Evolutionary conservation across 2,797 vertebrate genomes (phyloP).

Genomic region (Cygnus olor): DNA sequence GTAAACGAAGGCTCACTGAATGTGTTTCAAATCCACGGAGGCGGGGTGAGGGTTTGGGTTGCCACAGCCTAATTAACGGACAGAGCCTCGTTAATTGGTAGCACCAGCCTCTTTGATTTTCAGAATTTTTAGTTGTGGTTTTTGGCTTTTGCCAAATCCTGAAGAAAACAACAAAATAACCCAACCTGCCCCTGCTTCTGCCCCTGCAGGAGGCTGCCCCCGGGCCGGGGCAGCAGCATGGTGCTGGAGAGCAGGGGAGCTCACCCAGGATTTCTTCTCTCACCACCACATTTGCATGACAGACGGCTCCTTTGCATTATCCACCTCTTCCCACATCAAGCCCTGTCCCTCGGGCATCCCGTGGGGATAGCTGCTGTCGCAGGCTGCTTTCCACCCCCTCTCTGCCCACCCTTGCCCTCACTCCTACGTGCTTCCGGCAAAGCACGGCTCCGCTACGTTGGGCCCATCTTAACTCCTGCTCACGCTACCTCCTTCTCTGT

Average conservation of each 20-base stretch:
- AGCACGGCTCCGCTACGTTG: not conserved
- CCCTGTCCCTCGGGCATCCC: not conserved
- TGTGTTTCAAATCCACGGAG: not conserved
- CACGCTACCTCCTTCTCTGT: not conserved
- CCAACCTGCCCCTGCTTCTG: not conserved
- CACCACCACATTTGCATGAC: slow-evolving; percentile 4
- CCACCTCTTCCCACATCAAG: not conserved
- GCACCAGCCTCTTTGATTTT: not conserved
- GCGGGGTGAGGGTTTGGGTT: not conserved
- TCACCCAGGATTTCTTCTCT: not conserved
- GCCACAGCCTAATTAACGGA: accelerated
- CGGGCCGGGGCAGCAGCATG: not conserved
- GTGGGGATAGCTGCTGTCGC: not conserved
- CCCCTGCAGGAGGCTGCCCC: not conserved
- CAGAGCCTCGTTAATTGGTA: not conserved
- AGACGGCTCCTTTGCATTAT: not conserved
- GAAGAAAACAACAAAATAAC: not conserved
- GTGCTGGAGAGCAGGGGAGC: not conserved
- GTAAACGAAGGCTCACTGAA: not conserved
- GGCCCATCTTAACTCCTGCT: not conserved
- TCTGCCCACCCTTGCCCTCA: not conserved
- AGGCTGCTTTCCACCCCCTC: not conserved
- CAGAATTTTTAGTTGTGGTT: not conserved
- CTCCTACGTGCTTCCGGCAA: not conserved
- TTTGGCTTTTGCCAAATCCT: not conserved